phyloP scores from a whole-genome alignment of 2,888 invertebrate species.

The Megaustenia siamemsis region DNA sequence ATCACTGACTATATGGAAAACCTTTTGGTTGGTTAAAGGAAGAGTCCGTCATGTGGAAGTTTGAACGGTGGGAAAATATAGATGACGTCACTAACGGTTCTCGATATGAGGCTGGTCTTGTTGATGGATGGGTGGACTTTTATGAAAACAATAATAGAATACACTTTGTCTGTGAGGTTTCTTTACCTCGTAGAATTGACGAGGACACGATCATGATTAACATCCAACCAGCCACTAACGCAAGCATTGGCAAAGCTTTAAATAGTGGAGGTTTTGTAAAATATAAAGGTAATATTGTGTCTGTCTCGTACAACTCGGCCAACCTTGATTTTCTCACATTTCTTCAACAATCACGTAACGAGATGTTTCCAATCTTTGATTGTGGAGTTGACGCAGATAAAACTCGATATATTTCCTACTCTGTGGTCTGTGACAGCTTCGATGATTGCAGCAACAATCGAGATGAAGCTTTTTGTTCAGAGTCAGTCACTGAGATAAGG shows the following conservation, averaged over 20 bases:
- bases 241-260: background rate
- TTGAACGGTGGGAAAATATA: background rate
- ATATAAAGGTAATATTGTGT: background rate
- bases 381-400: background rate
- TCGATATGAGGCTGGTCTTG: too few relatives aligned
- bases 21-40: background rate
- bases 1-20: background rate
- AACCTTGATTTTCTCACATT: background rate
- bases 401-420: background rate
- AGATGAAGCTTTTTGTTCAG: background rate
- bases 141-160: background rate
- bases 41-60: background rate
- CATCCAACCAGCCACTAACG: background rate
- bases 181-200: too few relatives aligned
- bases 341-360: background rate
- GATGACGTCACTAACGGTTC: too few relatives aligned
- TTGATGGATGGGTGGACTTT: background rate
- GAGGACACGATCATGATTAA: background rate
- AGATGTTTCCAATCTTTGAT: background rate
- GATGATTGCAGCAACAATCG: background rate
- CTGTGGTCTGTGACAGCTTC: background rate
- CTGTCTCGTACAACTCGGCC: background rate
- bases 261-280: too few relatives aligned
- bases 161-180: background rate
- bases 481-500: too few relatives aligned